Percentiles rank a stretch among this genome's conserved stretches.
Conservation (phyloP, 2,113 vertebrate species). For the Nansenia antarctica region DNA sequence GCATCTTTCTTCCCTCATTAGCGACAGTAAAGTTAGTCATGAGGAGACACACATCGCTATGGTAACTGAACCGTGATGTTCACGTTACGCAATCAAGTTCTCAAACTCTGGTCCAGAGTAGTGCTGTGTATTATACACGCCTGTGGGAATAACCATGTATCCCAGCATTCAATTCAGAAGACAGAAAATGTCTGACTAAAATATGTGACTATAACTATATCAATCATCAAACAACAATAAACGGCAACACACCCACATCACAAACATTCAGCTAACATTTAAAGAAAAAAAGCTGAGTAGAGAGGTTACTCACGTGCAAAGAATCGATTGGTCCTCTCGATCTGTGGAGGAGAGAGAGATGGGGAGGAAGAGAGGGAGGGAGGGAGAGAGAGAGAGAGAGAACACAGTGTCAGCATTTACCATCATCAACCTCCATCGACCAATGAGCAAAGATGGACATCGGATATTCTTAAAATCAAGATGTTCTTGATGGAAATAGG, state of each 20-base stretch:
- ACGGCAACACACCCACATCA: neutral
- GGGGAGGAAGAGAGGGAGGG: neutral
- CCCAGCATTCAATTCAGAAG: neutral
- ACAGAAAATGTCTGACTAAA: too few relatives aligned
- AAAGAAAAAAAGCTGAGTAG: neutral
- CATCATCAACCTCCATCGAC: conserved; percentile 3
- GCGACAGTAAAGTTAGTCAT: neutral
- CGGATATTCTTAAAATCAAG: neutral
- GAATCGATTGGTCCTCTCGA: conserved; percentile 98
- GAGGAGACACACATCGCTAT: neutral
- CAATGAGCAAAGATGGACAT: conserved; percentile 10
- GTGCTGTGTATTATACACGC: neutral
- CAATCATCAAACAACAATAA: too few relatives aligned
- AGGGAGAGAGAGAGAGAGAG: neutral
- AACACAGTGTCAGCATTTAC: conserved; percentile 21
- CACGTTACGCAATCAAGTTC: neutral
- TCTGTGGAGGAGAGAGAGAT: conserved; percentile 79
- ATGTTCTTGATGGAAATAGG: neutral
- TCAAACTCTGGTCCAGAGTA: neutral
- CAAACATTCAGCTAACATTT: neutral
- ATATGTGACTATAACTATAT: too few relatives aligned
- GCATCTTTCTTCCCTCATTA: conserved; percentile 2
- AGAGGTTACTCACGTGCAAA: conserved; percentile 94
- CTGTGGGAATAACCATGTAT: too few relatives aligned
- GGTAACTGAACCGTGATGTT: conserved; percentile 8